Base-by-base conservation (phyloP, 2,888 invertebrate species). In the Eupithecia tripunctaria region DNA sequence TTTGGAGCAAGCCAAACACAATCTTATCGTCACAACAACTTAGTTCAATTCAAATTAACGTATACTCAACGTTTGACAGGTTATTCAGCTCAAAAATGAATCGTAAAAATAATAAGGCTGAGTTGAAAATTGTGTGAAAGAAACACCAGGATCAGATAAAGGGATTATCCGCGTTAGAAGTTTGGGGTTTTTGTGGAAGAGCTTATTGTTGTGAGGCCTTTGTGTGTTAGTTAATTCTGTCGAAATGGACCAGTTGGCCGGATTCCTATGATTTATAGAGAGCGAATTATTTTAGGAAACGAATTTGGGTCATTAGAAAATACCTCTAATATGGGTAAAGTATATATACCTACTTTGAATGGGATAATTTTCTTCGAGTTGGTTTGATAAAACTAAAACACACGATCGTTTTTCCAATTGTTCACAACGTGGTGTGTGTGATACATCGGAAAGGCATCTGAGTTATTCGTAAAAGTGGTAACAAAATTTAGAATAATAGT, bases 121-220 rank as follows among this genome's bases (percentile, higher is more conserved):
- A 65, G 77, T 71, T 71, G 66, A 62, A 73, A 73, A 75, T 77
- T 70, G 71, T 36, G 66, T 74, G 66, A 67, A 43, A 41, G 74
- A 73, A 73, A 76, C 75, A 80, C 73, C 75, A 76, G 71, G 78
- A 78, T 77, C 78, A 69, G 78, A 75, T 78, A 71, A 77, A 81
- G 78, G 78, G 80, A 80, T 82, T 78, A 78, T 78, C 80, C 78
- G 78, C 76, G 79, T 81, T 80, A 80, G 81, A 83, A 82, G 80
- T 84, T 82, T 73, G 71, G 79, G 82, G 80, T 81, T 78, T 82
- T 84, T 81, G 82, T 79, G 73, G 69, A 80, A 80, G 76, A 78
- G 84, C 82, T 82, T 83, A 64, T 82, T 80, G 80, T 80, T 75
- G 74, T 79, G 76, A 75, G 63, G 77, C 71, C 78, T 80, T 81